phyloP scores from a whole-genome alignment of 2,113 vertebrate genomes.

The Callipepla squamata region DNA sequence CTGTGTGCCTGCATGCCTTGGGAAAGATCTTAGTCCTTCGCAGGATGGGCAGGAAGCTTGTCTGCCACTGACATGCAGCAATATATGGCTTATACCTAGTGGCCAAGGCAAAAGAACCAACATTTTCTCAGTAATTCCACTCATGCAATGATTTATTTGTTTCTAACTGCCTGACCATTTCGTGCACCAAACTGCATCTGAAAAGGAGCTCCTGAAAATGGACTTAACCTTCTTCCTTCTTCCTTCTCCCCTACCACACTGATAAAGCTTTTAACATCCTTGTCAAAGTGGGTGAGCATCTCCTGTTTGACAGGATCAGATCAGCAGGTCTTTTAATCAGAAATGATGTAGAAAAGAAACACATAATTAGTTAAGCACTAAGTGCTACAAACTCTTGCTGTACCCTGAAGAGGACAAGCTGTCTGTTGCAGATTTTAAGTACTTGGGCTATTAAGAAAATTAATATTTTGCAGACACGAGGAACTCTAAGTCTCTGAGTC shows the following conservation, averaged over 20 bases:
- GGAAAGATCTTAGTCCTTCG: background rate
- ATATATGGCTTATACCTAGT: background rate
- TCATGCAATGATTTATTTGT: background rate
- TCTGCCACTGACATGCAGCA: background rate
- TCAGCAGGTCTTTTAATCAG: background rate
- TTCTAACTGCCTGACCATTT: background rate
- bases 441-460: constrained; percentile 41
- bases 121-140: background rate
- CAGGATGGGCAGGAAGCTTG: background rate
- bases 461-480: constrained; percentile 2
- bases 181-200: background rate
- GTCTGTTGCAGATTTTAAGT: background rate
- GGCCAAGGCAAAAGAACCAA: background rate
- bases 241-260: background rate
- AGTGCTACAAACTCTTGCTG: background rate
- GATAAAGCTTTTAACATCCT: background rate
- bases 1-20: background rate
- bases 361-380: background rate
- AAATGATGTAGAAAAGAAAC: background rate
- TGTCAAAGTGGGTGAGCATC: background rate
- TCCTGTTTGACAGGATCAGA: background rate
- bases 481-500: constrained; percentile 28
- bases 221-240: background rate
- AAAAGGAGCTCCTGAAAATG: background rate
- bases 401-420: constrained; percentile 25